phyloP scores from a whole-genome alignment of 2,888 invertebrate genomes.

The Zeuzera pyrina region DNA sequence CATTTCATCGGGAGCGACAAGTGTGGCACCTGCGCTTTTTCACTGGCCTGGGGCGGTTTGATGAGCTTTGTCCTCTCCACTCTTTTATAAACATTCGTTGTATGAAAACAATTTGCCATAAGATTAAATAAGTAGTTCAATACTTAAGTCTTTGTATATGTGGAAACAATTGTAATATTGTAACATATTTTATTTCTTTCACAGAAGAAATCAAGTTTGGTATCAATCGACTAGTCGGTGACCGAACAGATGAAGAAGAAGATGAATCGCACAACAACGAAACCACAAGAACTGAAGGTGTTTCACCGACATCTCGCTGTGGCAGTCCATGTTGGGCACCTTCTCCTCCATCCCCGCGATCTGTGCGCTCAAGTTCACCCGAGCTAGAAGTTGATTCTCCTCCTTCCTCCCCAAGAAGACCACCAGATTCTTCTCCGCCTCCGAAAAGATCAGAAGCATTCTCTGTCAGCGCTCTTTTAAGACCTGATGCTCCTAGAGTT shows the following conservation, averaged over 20 bases:
- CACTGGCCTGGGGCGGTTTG: slow-evolving; percentile 33
- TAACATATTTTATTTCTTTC: slow-evolving; percentile 34
- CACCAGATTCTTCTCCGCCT: slow-evolving; percentile 59
- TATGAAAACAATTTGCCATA: background rate
- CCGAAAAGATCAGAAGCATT: slow-evolving; percentile 86
- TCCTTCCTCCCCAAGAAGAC: slow-evolving; percentile 73
- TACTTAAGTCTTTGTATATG: background rate
- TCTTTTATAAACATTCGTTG: background rate
- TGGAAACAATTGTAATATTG: background rate
- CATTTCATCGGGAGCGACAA: slow-evolving; percentile 73
- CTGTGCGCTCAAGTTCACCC: slow-evolving; percentile 75
- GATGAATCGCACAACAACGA: slow-evolving; percentile 59
- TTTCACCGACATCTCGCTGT: slow-evolving; percentile 63
- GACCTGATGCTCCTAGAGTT: slow-evolving; percentile 83
- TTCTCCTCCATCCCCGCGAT: slow-evolving; percentile 58
- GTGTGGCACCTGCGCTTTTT: slow-evolving; percentile 68
- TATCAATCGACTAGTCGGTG: slow-evolving; percentile 83
- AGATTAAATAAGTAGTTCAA: background rate
- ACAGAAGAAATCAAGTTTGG: slow-evolving; percentile 89
- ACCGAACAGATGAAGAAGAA: slow-evolving; percentile 76
- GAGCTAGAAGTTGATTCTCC: slow-evolving; percentile 86
- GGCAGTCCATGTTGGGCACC: slow-evolving; percentile 73
- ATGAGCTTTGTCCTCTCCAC: slow-evolving; percentile 44
- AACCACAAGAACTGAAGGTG: slow-evolving; percentile 42
- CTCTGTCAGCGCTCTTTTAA: slow-evolving; percentile 85